Base-by-base conservation (phyloP, 2,888 invertebrate genomes). In the Pristionchus mayeri region DNA sequence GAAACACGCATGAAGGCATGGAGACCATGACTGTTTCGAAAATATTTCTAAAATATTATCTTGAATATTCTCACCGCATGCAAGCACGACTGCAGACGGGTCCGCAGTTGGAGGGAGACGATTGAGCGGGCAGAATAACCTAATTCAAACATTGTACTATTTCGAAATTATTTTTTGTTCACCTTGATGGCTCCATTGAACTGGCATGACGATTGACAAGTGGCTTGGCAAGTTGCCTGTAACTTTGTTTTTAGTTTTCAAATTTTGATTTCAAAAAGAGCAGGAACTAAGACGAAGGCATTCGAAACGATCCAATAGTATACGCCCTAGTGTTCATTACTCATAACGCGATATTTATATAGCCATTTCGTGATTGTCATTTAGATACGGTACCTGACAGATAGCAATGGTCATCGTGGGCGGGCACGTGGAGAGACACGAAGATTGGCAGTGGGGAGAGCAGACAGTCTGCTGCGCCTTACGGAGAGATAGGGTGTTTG, bases 81-180 rank as follows among this genome's bases (percentile, higher is more conserved):
- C 81, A 82, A 3, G 81, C 81, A 40, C 63, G 24, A 3, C 63
- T 63, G 63, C 81, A 82, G 21, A 82, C 81, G 44, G 60, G 81
- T 16, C 81, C 81, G 48, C 81, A 82, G 37, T 44, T 63, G 30
- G 81, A 60, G 0, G 63, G 81, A 60, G 60, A 63, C 9, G 81
- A 60, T 30, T 82, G 60, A 0, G 63, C 63, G 44, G 81, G 81
- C 21, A 82, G 24, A 48, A 80, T 80, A 6, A 80, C 78, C 78
- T 37, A 9, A 57, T 57, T 57, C 6, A 21, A 21, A 24, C 9
- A 44, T 44, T 44, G 24, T 6, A 27, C 21, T 63, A 63, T 63
- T 63, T 16, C 6, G 11, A 63, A 18, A 30, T 0, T 9, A 24
- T 1, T 63, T 1, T 24, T 60, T 63, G 18, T 18, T 18, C 30